Base-by-base conservation (phyloP, 2,888 invertebrate species). In the Caenorhabditis plicata region DNA sequence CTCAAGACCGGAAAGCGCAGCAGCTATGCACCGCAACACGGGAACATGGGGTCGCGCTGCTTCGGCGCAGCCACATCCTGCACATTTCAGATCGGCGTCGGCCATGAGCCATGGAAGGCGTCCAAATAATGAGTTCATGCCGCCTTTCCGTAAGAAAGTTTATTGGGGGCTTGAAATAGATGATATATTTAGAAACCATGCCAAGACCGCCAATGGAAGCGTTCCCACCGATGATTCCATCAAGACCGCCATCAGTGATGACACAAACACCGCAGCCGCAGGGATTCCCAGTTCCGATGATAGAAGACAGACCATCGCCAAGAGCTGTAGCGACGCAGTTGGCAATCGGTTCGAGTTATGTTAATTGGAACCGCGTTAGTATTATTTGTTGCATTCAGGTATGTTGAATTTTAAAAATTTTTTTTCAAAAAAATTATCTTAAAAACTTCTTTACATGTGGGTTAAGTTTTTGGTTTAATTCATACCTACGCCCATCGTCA, bases 301-400 rank as follows among this genome's bases (percentile, higher is more conserved):
- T 52, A 11, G 52, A 53, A 23, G 49, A 41, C 29, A 60, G 46
- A n/a, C 53, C 46, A 9, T 50, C 50, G 3, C 60, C 54, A 22
- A 33, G 50, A 19, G 49, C 53, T 8, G 50, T 60, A 20, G 41
- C 54, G 25, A 35, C 47, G 2, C 60, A 60, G 31, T 39, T 60
- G 22, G 54, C 54, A 5, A 45, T 49, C 20, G 23, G 33, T 32
- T 42, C 60, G 2, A 19, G 19, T 5, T 43, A 50, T 39, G 31
- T 61, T n/a, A 61, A 55, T 44, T 61, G 61, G 61, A 61, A 55
- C 27, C 22, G 38, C 29, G 45, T 61, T 25, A 61, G 55, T 22
- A 35, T 50, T 7, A 8, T 55, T 20, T 61, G 51, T 26, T 51
- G 48, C 29, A 9, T 55, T 5, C 54, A 61, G 43, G 58, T 60